A percentile compares a stretch with the other conserved stretches of the same genome.
Conservation (phyloP, 1,140 invertebrate species). For the Leguminivora glycinivorella region DNA sequence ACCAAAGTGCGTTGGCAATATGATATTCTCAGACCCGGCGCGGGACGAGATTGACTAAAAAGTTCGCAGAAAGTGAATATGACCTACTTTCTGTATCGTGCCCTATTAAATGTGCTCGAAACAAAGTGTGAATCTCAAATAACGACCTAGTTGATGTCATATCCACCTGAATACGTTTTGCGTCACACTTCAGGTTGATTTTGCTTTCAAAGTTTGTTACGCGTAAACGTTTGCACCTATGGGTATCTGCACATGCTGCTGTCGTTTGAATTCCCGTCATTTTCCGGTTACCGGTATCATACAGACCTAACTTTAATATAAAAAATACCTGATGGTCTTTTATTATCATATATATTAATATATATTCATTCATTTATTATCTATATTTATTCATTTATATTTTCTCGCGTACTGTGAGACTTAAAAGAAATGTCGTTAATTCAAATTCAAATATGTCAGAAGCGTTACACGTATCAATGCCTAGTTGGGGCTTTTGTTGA, state of each 20-base stretch:
- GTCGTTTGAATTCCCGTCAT: too few relatives aligned
- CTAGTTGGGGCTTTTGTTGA: background rate
- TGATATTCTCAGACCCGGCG: slow-evolving; percentile 20
- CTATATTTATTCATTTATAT: too few relatives aligned
- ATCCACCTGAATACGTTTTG: background rate
- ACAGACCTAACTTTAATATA: too few relatives aligned
- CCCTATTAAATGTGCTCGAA: background rate
- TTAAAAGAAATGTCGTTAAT: too few relatives aligned
- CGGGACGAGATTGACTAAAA: slow-evolving; percentile 29
- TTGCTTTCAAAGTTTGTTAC: background rate
- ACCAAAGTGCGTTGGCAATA: slow-evolving; percentile 17
- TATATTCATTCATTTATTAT: too few relatives aligned
- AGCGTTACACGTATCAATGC: background rate
- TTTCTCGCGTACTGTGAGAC: too few relatives aligned
- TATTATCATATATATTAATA: too few relatives aligned
- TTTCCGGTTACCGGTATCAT: too few relatives aligned
- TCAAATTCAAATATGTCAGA: too few relatives aligned
- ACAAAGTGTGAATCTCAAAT: background rate
- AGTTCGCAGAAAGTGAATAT: slow-evolving; percentile 23
- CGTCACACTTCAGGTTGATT: background rate
- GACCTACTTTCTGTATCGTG: slow-evolving; percentile 17
- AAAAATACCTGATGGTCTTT: too few relatives aligned
- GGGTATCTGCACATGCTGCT: too few relatives aligned
- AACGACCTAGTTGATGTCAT: background rate
- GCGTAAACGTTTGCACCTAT: too few relatives aligned